Percentiles rank a stretch among this genome's conserved stretches.
Evolutionary conservation across 2,113 vertebrate genomes (phyloP).

Genomic region (Hylia prasina): DNA sequence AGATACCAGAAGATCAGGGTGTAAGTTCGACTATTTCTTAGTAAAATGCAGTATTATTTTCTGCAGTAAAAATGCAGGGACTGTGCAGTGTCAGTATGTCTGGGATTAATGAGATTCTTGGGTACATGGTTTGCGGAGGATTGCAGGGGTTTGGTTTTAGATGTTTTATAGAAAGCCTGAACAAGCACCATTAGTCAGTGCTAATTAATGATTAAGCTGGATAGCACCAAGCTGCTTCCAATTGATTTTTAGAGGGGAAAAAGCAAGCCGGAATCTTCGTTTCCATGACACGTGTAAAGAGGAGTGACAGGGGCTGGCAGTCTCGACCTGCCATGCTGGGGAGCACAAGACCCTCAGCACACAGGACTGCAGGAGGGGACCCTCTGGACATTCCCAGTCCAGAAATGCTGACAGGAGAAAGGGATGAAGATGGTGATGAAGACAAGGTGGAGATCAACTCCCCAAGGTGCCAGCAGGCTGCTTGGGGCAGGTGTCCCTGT

Average conservation of each 20-base stretch:
- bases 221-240: not conserved
- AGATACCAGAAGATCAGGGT: too few species aligned
- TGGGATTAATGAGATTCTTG: not conserved
- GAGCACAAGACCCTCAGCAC: not conserved
- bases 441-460: not conserved
- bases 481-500: not conserved
- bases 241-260: constrained; percentile 34
- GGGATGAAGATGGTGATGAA: not conserved
- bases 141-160: not conserved
- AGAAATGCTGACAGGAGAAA: not conserved
- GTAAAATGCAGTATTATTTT: too few species aligned
- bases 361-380: not conserved
- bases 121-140: not conserved
- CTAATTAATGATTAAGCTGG: constrained; percentile 58
- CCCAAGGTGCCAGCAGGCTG: accelerated
- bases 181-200: constrained; percentile 40
- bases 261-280: not conserved
- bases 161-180: constrained; percentile 19
- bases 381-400: too few species aligned
- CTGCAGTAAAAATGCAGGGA: not conserved
- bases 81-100: not conserved
- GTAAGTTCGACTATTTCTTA: not conserved
- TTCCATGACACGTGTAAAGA: not conserved
- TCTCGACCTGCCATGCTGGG: accelerated
- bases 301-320: too few species aligned